Conservation (phyloP, 1,140 invertebrate genomes). For the Rhagoletis zephyria region DNA sequence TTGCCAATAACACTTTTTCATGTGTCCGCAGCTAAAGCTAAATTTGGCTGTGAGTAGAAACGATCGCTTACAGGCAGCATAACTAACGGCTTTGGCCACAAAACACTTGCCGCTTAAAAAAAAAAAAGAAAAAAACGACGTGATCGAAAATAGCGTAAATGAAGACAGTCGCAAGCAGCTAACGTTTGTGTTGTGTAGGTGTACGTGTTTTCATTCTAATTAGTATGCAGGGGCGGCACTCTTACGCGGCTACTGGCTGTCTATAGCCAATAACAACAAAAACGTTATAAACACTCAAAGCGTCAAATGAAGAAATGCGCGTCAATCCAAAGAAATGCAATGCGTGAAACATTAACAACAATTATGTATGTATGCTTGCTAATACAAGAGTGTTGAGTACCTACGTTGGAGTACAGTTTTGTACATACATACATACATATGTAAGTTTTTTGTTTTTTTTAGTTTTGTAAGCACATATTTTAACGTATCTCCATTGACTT, state of each 20-base stretch:
- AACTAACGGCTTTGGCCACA: background rate
- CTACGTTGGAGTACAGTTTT: background rate
- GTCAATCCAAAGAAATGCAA: constrained; percentile 32
- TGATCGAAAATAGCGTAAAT: background rate
- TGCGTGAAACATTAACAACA: constrained; percentile 24
- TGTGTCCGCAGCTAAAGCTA: constrained; percentile 6
- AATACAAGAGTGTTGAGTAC: background rate
- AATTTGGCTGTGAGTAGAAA: background rate
- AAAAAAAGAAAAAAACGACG: background rate
- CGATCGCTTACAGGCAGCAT: background rate
- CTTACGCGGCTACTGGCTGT: constrained; percentile 15
- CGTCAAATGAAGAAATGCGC: constrained; percentile 41
- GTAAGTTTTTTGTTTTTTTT: background rate
- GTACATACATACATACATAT: background rate
- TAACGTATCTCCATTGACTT: background rate
- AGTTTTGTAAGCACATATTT: background rate
- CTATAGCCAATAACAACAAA: constrained; percentile 9
- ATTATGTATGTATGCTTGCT: background rate
- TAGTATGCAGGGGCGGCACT: constrained; percentile 33
- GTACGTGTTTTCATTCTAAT: background rate
- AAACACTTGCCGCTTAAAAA: background rate
- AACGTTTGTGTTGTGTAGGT: background rate
- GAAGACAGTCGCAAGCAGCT: background rate
- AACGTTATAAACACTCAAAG: background rate
- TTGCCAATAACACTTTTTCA: constrained; percentile 44